phyloP scores from a whole-genome alignment of 53 echinoderm and acorn worm species.

The Apostichopus leukothele region DNA sequence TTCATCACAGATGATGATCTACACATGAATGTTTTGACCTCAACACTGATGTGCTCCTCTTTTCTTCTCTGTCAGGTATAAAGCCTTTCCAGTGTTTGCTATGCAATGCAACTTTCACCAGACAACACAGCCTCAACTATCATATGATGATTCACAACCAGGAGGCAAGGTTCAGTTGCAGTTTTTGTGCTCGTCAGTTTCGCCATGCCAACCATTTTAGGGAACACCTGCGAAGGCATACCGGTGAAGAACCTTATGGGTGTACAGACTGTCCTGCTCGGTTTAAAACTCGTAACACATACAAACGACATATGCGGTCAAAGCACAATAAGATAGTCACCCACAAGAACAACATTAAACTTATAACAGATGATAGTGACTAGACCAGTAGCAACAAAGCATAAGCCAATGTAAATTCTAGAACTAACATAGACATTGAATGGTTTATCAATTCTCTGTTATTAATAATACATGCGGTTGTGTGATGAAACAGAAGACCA shows the following conservation, averaged over 20 bases:
- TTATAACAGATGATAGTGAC: conserved; percentile 42
- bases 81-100: conserved; percentile 86
- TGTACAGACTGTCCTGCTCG: conserved; percentile 93
- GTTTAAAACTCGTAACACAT: conserved; percentile 96
- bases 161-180: conserved; percentile 90
- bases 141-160: conserved; percentile 99
- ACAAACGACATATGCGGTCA: conserved; percentile 86
- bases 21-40: too few species aligned
- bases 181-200: conserved; percentile 91
- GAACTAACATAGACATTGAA: too few species aligned
- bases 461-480: too few species aligned
- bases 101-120: conserved; percentile 92
- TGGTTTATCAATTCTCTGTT: too few species aligned
- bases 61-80: conserved; percentile 62
- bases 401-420: too few species aligned
- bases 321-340: conserved; percentile 90
- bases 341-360: conserved; percentile 68
- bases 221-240: conserved; percentile 96
- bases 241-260: conserved; percentile 95
- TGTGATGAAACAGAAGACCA: too few species aligned
- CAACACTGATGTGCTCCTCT: background rate
- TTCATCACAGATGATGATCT: too few species aligned
- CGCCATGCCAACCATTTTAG: conserved; percentile 97
- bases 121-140: conserved; percentile 96
- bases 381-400: background rate